Conservation (phyloP, 2,888 invertebrate species). For the Amblyteles armatorius region DNA sequence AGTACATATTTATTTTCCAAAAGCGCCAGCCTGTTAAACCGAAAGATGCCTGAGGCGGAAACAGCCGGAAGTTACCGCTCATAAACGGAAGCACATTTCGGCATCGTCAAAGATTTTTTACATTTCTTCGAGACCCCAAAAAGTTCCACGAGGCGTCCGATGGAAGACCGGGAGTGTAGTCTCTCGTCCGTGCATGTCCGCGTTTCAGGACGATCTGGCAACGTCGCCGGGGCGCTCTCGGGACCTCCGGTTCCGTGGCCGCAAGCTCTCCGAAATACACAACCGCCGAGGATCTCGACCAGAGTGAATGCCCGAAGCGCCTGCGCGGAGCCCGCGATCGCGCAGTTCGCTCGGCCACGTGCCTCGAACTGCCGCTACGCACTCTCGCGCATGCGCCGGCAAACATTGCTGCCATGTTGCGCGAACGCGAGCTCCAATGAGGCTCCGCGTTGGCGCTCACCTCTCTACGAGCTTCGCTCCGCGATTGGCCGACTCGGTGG, state of each 20-base stretch:
- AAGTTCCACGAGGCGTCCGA: slow-evolving; percentile 24
- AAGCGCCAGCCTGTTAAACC: background rate
- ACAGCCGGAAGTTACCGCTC: background rate
- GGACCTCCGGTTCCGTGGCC: slow-evolving; percentile 30
- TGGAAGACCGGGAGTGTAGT: slow-evolving; percentile 37
- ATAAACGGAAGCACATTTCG: background rate
- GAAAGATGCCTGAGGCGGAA: background rate
- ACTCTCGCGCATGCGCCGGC: slow-evolving; percentile 73
- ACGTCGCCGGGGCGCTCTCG: slow-evolving; percentile 56
- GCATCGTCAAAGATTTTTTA: slow-evolving; percentile 31
- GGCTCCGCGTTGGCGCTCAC: slow-evolving; percentile 54
- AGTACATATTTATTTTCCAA: background rate
- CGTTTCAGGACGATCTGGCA: slow-evolving; percentile 66
- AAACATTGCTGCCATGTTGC: slow-evolving; percentile 69
- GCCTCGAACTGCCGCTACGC: slow-evolving; percentile 69
- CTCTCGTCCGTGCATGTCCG: slow-evolving; percentile 40
- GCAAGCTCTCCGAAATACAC: slow-evolving; percentile 25
- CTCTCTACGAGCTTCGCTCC: slow-evolving; percentile 12
- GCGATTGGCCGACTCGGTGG: slow-evolving; percentile 54
- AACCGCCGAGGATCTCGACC: slow-evolving; percentile 1
- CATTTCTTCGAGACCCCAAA: background rate
- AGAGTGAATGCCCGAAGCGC: slow-evolving; percentile 46
- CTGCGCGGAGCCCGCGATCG: slow-evolving; percentile 73
- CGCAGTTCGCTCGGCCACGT: slow-evolving; percentile 69
- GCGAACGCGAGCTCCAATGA: slow-evolving; percentile 66